A percentile compares a stretch with the other conserved stretches of the same genome.
phyloP scores from a whole-genome alignment of 2,888 invertebrate species.

The Euplagia quadripunctaria region DNA sequence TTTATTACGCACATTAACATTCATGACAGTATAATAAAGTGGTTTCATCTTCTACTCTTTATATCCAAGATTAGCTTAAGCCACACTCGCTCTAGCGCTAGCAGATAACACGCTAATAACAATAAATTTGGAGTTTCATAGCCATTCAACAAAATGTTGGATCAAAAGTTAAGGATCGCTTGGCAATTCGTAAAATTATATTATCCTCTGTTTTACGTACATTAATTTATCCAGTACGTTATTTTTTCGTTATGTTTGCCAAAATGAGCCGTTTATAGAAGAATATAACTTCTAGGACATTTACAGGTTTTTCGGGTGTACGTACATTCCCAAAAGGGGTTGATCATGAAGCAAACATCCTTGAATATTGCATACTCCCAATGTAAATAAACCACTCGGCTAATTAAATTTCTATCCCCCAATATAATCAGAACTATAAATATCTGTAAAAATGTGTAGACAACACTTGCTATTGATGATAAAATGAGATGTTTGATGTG shows the following conservation, averaged over 20 bases:
- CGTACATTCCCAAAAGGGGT: background rate
- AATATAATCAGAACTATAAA: background rate
- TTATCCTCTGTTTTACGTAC: slow-evolving; percentile 12
- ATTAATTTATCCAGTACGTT: background rate
- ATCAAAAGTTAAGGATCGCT: slow-evolving; percentile 30
- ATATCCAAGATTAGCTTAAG: slow-evolving; percentile 21
- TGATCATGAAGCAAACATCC: background rate
- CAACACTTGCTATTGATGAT: background rate
- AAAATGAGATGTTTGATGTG: background rate
- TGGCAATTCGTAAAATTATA: slow-evolving; percentile 31
- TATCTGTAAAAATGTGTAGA: background rate
- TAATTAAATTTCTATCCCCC: background rate
- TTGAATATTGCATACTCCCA: background rate
- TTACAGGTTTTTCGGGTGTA: background rate
- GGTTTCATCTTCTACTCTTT: slow-evolving; percentile 7
- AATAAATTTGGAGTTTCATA: slow-evolving; percentile 23
- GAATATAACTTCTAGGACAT: background rate
- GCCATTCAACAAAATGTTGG: slow-evolving; percentile 22
- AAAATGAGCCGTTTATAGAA: background rate
- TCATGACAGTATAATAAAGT: slow-evolving; percentile 12
- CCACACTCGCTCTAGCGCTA: slow-evolving; percentile 5
- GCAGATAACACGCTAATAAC: slow-evolving; percentile 28
- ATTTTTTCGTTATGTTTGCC: background rate
- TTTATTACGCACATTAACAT: slow-evolving; percentile 8
- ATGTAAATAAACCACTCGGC: background rate